Percentiles rank a stretch among this genome's conserved stretches.
Conservation (phyloP, 2,888 invertebrate genomes). For the Nasonovia ribisnigri region DNA sequence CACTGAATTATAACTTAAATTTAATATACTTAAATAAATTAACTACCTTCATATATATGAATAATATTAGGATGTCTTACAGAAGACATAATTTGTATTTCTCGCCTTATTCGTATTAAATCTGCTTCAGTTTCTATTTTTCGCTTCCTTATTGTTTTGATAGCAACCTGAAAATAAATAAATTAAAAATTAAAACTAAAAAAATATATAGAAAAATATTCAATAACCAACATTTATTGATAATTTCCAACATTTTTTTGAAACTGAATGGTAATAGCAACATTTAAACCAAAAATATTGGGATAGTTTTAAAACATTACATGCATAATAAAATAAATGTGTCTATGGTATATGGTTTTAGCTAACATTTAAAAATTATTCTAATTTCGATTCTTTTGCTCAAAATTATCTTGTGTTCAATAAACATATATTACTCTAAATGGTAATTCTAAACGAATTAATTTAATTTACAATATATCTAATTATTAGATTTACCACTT, state of each 20-base stretch:
- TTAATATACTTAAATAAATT: not conserved
- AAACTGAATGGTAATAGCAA: not conserved
- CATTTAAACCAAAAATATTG: not conserved
- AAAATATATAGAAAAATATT: not conserved
- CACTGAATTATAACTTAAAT: not conserved
- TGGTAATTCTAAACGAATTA: too few relatives aligned
- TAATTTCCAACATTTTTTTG: not conserved
- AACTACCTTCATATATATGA: conserved; percentile 97
- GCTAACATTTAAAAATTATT: not conserved
- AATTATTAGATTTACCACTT: too few relatives aligned
- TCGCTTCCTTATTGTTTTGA: conserved; percentile 97
- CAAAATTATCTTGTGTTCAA: not conserved
- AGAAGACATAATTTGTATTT: conserved; percentile 99
- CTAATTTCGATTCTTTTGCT: not conserved
- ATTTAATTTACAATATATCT: too few relatives aligned
- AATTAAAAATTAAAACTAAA: not conserved
- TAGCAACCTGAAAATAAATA: conserved; percentile 78
- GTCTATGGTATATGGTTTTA: not conserved
- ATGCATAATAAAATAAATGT: not conserved
- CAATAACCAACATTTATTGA: not conserved
- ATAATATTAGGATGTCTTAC: conserved; percentile 99
- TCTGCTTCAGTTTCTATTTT: conserved; percentile 98
- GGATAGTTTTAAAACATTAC: not conserved
- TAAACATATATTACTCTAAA: not conserved
- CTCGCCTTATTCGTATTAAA: conserved; percentile 92